Base-by-base conservation (phyloP, 2,888 invertebrate genomes). In the Heterodera filipjevi region DNA sequence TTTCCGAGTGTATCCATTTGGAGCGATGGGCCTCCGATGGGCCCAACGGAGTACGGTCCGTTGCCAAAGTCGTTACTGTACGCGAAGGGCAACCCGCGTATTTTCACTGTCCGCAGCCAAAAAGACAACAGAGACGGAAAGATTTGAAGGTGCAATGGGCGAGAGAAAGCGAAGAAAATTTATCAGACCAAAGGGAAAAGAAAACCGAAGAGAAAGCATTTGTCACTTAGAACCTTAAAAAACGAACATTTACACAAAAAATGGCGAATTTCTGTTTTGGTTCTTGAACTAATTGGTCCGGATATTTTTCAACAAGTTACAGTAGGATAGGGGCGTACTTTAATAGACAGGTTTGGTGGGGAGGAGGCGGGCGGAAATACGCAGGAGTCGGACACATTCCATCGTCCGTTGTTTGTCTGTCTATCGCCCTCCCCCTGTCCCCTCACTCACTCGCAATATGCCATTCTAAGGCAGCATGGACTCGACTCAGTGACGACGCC, bases 61-160 rank as follows among this genome's bases (percentile, higher is more conserved):
- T 8, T 64, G 68, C 68, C 49, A 64, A 66, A 81, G 80, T 83
- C 12, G 82, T 86, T 32, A 81, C 81, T 8, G 86, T 86, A 35
- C 76, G 80, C 27, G 85, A 85, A 44, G 84, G 85, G 72, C 84
- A 85, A 71, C 87, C 88, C 14, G 88, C 87, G 6, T 88, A 88
- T 80, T 79, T 88, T 53, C 88, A 88, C 79, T 88, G 88, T 76
- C 80, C 81, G 33, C 84, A 85, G 53, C 85, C 83, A n/a, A 73
- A 82, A 22, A 77, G 77, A 44, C 71, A 30, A 46, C 30, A n/a
- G n/a, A n/a, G 66, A 72, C 32, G 72, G 16, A 35, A 66, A 39
- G 59, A 59, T 5, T 12, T 59, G 27, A 59, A 59, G 59, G 59
- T 59, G 59, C n/a, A 59, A 59, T 22, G 53, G 39, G 27, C 22